Base-by-base conservation (phyloP, 53 echinoderm and acorn worm species). In the Holothuria scabra region DNA sequence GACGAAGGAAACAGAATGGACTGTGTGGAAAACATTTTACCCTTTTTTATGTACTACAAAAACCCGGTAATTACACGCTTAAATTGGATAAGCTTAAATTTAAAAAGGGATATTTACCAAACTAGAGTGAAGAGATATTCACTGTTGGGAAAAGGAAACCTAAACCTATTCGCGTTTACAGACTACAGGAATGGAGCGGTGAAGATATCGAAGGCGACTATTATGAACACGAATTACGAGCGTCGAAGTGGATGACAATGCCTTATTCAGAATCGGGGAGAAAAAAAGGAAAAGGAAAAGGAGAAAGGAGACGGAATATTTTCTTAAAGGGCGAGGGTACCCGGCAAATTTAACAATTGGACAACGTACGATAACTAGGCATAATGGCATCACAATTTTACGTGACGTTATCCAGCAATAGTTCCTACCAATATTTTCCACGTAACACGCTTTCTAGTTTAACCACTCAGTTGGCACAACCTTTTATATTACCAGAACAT, bases 321-420 rank as follows among this genome's bases (percentile, higher is more conserved):
- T 2, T 67, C 56, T 38, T 66, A 83, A 83, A 57, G 58, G 76
- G 16, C 22, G 35, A 63, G 78, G 23, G 76, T 79, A 21, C 85
- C 85, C 8, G 33, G 59, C 55, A 79, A 16, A 22, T 85, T 85
- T 71, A 85, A 85, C 78, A 56, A 38, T 59, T 85, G 85, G 85
- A 70, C 74, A 22, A 52, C 32, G 46, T 38, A 84, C 59, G 20
- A 72, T 4, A 30, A 70, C 59, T 28, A 24, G 28, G 12, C 74
- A 87, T 21, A 3, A 88, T 88, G 88, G 76, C 83, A 16, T 83
- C 83, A 16, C 88, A 88, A 19, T 93, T 93, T 59, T 93, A 93
- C n/a, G n/a, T n/a, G n/a, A n/a, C n/a, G n/a, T n/a, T n/a, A n/a
- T n/a, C n/a, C n/a, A n/a, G n/a, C n/a, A n/a, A n/a, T n/a, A n/a